Base-by-base conservation (phyloP, 1,140 invertebrate species). In the Lutraria rhynchaena region DNA sequence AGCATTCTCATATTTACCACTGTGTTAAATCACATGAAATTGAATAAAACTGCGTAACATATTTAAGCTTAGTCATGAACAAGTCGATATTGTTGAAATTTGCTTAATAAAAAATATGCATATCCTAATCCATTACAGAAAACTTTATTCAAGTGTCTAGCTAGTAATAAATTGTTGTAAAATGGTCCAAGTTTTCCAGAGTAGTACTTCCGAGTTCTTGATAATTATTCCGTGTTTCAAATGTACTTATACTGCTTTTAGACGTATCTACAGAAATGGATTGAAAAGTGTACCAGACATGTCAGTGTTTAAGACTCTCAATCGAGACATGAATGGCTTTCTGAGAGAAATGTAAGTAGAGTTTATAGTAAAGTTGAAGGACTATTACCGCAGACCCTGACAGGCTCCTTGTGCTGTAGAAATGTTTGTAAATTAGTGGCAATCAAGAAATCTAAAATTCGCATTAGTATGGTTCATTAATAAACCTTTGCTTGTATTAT, bases 201-300 rank as follows among this genome's bases (percentile, higher is more conserved):
- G 31, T n/a, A 13, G 35, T 31, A 55, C 33, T 27, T 24, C 35
- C 13, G 11, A 46, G 27, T 49, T 22, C 15, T 46, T n/a, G 1
- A 29, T 24, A 15, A 29, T 31, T 17, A n/a, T 27, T n/a, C 7
- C 24, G 1, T 17, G 9, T 15, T 3, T 27, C 53, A 57, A 29
- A 57, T 70, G 90, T 91, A 9, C 87, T 94, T 94, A 82, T 94
- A 94, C 89, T 92, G 94, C 86, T 85, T 85, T 17, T 85, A 89
- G 87, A 70, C 67, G 78, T n/a, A 85, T 89, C 13, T 69, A 55
- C 27, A 83, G 85, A 35, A 85, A 83, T 53, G 86, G 85, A 0
- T 70, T 89, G 27, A 83, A 65, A 3, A 49, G 41, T 13, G 77
- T 87, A 13, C 87, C 87, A 49, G 82, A 89, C 63, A 81, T 87